Conservation (phyloP, 2,113 vertebrate species). For the Chamaetylas fuelleborni region DNA sequence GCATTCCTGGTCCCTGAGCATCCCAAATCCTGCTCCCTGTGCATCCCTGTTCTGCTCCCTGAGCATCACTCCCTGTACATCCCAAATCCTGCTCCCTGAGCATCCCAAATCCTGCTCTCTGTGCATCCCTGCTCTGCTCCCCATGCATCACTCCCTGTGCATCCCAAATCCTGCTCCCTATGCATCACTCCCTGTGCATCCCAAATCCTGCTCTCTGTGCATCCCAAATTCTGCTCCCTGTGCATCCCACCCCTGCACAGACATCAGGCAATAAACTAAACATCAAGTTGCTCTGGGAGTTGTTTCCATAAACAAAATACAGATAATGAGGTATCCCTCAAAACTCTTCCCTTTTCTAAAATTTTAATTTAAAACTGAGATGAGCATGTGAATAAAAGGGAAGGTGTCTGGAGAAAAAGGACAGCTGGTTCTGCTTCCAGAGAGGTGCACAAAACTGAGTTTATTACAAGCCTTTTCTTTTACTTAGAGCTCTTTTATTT, state of each 20-base stretch:
- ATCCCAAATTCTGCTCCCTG: not conserved
- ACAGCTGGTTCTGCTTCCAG: constrained; percentile 25
- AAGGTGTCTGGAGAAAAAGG: not conserved
- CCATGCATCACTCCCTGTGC: not conserved
- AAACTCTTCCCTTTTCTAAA: not conserved
- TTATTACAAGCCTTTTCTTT: not conserved
- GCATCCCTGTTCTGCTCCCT: not conserved
- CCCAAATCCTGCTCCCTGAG: not conserved
- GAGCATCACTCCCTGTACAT: not conserved
- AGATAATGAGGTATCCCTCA: not conserved
- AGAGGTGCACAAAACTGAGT: not conserved
- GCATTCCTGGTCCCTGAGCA: not conserved
- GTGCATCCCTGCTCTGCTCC: no score
- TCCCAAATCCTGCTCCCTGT: no score
- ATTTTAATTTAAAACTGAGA: not conserved
- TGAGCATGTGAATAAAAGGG: not conserved
- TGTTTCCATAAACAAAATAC: not conserved
- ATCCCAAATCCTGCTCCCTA: no score
- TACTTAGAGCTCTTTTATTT: not conserved
- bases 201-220: no score
- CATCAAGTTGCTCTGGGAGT: not conserved
- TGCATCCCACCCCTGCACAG: not conserved
- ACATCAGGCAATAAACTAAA: not conserved
- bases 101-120: not conserved
- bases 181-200: no score